Conservation (phyloP, 2,888 invertebrate genomes). For the Thalpophila matura region DNA sequence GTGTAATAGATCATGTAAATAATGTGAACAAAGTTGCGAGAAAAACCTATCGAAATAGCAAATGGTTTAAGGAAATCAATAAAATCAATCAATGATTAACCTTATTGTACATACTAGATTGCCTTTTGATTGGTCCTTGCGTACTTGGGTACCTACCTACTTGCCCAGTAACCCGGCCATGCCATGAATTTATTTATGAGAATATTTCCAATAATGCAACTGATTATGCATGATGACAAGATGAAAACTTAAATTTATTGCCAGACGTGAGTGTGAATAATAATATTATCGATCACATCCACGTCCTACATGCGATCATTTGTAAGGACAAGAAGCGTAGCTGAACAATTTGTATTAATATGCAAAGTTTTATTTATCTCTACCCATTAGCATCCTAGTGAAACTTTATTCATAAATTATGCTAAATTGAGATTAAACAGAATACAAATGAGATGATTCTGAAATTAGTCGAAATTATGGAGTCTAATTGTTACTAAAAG, state of each 20-base stretch:
- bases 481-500: slow-evolving; percentile 50
- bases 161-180: slow-evolving; percentile 14
- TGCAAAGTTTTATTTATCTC: slow-evolving; percentile 11
- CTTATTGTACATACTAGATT: background rate
- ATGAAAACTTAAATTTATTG: slow-evolving; percentile 29
- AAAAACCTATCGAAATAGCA: too few relatives aligned
- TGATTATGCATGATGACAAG: slow-evolving; percentile 31
- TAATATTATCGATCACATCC: slow-evolving; percentile 24
- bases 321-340: slow-evolving; percentile 18
- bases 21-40: too few relatives aligned
- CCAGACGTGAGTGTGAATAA: slow-evolving; percentile 39
- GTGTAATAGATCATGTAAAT: too few relatives aligned
- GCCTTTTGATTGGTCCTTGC: slow-evolving; percentile 7
- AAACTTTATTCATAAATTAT: slow-evolving; percentile 39
- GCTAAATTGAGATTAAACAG: slow-evolving; percentile 40
- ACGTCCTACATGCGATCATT: slow-evolving; percentile 9
- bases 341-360: slow-evolving; percentile 18
- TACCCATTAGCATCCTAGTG: slow-evolving; percentile 18
- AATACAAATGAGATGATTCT: slow-evolving; percentile 48
- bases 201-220: slow-evolving; percentile 27
- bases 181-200: slow-evolving; percentile 17
- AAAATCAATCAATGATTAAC: too few relatives aligned
- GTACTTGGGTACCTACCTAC: slow-evolving; percentile 12
- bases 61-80: too few relatives aligned
- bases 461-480: slow-evolving; percentile 51